Base-by-base conservation (phyloP, 2,113 vertebrate genomes). In the Eudyptes chrysolophus region DNA sequence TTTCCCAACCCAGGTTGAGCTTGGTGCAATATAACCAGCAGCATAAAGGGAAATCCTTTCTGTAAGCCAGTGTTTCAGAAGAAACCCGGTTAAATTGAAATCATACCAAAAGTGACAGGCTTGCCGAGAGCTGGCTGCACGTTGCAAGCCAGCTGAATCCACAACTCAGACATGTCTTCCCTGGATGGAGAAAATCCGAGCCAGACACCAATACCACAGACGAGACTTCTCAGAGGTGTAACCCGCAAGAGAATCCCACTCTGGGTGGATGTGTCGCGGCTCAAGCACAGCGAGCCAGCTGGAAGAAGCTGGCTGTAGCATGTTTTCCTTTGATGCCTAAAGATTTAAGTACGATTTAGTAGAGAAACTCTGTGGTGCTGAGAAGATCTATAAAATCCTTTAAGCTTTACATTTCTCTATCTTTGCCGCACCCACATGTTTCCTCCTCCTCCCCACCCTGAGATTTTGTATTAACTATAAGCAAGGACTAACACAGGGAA, bases 171-270 rank as follows among this genome's bases (percentile, higher is more conserved):
- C 76, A 4, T 3, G 20, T 62, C 81, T 62, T 90, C 49, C 76
- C 70, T 80, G 21, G 60, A 90, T 19, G n/a, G 68, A 95, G 30
- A 36, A 78, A 68, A 87, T n/a, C 58, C 13, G 12, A 89, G 79
- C 29, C 96, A 91, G 89, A 83, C 36, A 57, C 62, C 44, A 83
- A 69, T 44, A 42, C 84, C 87, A 27, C 92, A 84, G 62, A 21
- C 10, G 9, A 91, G 76, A 80, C 76, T 91, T 94, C 49, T 40
- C 55, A 84, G 74, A 89, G 61, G 64, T 62, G 69, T 66, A 92
- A 84, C 57, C 77, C 92, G 74, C 80, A 64, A 55, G 74, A 62
- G 65, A 26, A 51, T 49, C 44, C 54, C 15, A 3, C 64, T 86
- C 72, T 29, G 40, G 29, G 64, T 77, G 76, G 71, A 65, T 74